phyloP scores from a whole-genome alignment of 1,140 invertebrate genomes.

The Heliconius melpomene region DNA sequence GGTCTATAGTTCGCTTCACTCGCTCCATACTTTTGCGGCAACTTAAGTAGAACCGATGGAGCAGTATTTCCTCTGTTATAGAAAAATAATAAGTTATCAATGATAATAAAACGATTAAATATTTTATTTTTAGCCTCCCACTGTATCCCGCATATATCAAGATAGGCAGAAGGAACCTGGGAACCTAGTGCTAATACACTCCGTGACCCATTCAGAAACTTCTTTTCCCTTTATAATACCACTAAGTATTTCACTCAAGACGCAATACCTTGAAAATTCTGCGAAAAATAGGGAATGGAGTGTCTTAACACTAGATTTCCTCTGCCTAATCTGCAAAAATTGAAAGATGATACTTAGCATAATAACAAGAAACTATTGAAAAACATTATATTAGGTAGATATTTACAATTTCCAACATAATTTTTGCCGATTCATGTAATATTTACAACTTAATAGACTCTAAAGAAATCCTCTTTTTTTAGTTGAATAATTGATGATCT shows the following conservation, averaged over 20 bases:
- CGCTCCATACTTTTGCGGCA: conserved; percentile 80
- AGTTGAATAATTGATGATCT: background rate
- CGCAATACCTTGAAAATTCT: too few relatives aligned
- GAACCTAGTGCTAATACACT: background rate
- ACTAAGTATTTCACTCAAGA: background rate
- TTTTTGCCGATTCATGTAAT: background rate
- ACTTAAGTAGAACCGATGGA: conserved; percentile 79
- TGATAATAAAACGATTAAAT: too few relatives aligned
- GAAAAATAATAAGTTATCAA: background rate
- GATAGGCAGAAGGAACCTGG: too few relatives aligned
- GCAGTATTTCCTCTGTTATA: conserved; percentile 79
- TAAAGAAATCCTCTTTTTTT: background rate
- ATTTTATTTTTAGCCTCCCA: too few relatives aligned
- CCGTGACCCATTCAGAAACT: too few relatives aligned
- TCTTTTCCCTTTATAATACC: too few relatives aligned
- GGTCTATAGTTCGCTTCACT: conserved; percentile 83
- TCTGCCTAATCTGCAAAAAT: background rate
- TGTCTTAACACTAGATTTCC: background rate
- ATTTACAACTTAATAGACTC: background rate
- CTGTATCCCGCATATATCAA: too few relatives aligned
- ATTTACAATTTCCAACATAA: background rate
- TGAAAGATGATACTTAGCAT: too few relatives aligned
- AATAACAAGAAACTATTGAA: too few relatives aligned
- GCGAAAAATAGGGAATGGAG: background rate
- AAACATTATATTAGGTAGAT: too few relatives aligned